phyloP scores from a whole-genome alignment of 1,140 invertebrate species.

The Anthonomus grandis region DNA sequence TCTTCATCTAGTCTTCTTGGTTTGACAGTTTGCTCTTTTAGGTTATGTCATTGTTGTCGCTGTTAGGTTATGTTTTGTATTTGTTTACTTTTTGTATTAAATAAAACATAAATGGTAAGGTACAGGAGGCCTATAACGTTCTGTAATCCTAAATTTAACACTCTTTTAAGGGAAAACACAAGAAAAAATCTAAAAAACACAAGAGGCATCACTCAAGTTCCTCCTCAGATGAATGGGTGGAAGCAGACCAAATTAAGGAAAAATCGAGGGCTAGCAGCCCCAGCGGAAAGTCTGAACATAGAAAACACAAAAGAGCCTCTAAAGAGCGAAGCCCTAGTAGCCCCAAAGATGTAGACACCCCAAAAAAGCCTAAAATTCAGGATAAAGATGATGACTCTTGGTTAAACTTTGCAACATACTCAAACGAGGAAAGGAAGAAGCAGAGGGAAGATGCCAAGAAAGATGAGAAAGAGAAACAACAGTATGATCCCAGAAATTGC shows the following conservation, averaged over 20 bases:
- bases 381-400: conserved; percentile 50
- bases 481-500: conserved; percentile 69
- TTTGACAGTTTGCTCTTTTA: no score
- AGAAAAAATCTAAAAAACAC: conserved; percentile 15
- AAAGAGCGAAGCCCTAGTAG: background rate
- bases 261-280: background rate
- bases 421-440: conserved; percentile 45
- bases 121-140: no score
- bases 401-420: conserved; percentile 47
- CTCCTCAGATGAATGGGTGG: conserved; percentile 30
- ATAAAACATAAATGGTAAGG: no score
- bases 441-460: conserved; percentile 35
- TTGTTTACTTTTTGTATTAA: no score
- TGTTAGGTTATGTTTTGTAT: no score
- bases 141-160: no score
- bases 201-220: conserved; percentile 14
- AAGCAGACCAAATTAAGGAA: conserved; percentile 14
- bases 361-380: conserved; percentile 24
- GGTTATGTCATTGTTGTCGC: no score
- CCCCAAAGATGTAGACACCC: background rate
- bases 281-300: background rate
- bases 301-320: conserved; percentile 2
- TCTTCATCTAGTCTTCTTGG: no score
- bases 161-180: conserved; percentile 24
- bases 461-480: conserved; percentile 49